These are phyloP conservation scores for Mamestra configurata DNA, from an alignment of 1,140 invertebrate species.

Conservation along the genomic window DNA sequence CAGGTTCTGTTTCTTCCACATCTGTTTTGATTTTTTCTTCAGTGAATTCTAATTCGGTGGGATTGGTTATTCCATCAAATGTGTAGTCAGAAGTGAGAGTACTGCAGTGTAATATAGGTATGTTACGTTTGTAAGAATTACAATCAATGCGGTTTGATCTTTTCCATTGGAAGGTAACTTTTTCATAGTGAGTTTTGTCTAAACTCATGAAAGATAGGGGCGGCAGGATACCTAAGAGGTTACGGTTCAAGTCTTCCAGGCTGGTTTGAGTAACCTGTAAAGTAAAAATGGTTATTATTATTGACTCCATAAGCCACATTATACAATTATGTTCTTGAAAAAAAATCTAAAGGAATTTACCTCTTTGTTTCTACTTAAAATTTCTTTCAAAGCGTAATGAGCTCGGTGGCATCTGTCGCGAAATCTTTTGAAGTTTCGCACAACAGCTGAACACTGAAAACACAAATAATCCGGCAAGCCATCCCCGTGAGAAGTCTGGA, in stretches of 20 bases:
- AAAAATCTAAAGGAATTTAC: conserved; percentile 51
- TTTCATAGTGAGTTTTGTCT: conserved; percentile 68
- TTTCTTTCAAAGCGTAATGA: conserved; percentile 72
- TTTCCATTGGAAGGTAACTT: conserved; percentile 74
- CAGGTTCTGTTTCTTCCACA: neutral
- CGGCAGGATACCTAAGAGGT: conserved; percentile 65
- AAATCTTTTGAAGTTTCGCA: conserved; percentile 73
- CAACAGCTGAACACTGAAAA: conserved; percentile 68
- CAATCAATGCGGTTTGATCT: conserved; percentile 62
- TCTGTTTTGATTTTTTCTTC: conserved; percentile 27
- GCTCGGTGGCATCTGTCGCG: conserved; percentile 78
- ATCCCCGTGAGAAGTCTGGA: conserved; percentile 67
- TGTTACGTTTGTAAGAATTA: conserved; percentile 12
- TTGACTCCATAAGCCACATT: neutral
- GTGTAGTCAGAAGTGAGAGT: conserved; percentile 62
- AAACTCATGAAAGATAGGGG: conserved; percentile 66
- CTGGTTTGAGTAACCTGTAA: conserved; percentile 72
- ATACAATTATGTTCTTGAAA: neutral
- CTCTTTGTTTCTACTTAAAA: conserved; percentile 71
- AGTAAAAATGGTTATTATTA: neutral
- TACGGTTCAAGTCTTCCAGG: conserved; percentile 65
- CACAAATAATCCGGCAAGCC: conserved; percentile 78
- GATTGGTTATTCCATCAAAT: conserved; percentile 55
- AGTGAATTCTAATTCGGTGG: neutral
- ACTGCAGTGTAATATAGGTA: conserved; percentile 70